These are phyloP conservation scores for Oreochromis tanganicae DNA, from an alignment of 2,113 vertebrate species.

Conservation along the genomic window DNA sequence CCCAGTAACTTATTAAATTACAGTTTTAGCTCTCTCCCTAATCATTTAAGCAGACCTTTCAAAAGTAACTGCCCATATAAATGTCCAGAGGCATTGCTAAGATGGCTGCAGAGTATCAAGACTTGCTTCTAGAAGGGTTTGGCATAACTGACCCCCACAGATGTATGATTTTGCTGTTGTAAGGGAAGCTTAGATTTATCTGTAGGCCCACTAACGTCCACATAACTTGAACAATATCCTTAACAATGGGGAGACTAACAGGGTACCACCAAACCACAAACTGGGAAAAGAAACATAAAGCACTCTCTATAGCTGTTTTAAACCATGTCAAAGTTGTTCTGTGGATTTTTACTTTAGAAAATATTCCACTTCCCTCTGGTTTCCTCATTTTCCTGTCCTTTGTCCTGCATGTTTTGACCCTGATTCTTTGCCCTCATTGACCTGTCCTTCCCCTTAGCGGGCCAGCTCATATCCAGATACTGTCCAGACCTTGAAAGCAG, in stretches of 20 bases:
- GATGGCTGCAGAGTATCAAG: not conserved
- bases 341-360: not conserved
- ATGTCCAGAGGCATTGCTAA: not conserved
- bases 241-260: not conserved
- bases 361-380: not conserved
- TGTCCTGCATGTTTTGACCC: not conserved
- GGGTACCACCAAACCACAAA: not conserved
- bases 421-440: not conserved
- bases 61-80: not conserved
- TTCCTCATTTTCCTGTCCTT: not conserved
- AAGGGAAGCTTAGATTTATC: not conserved
- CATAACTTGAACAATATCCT: not conserved
- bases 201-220: not conserved
- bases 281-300: conserved; percentile 6
- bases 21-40: not conserved
- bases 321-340: not conserved
- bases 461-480: conserved; percentile 18
- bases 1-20: not conserved
- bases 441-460: conserved; percentile 3
- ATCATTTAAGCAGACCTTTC: not conserved
- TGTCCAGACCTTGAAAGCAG: conserved; percentile 47
- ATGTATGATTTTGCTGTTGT: not conserved
- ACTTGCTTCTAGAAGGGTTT: not conserved
- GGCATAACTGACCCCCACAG: not conserved
- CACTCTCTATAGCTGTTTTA: not conserved